Base-by-base conservation (phyloP, 2,888 invertebrate species). In the Cepaea hortensis region DNA sequence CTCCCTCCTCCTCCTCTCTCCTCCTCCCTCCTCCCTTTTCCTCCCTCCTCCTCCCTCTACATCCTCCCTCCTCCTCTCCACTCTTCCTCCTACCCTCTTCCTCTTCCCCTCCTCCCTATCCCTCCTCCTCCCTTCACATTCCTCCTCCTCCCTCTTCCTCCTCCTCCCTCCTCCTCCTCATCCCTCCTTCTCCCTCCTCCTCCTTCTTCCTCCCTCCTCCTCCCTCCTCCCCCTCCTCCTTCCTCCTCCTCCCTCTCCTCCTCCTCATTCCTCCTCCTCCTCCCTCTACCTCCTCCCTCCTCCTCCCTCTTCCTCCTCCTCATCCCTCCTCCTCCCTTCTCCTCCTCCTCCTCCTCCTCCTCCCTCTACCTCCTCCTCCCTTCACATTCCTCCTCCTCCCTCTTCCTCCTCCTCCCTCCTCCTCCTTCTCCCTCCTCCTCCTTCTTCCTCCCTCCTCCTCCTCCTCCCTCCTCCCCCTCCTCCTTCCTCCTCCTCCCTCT, bases 401-500 rank as follows among this genome's bases (percentile, higher is more conserved):
- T n/a, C 20, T 70, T 72, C 70, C 70, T 50, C 20, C 35, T 50
- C 23, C 20, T 15, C 18, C 46, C 20, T 50, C 48, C 55, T 79
- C 13, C n/a, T 50, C 50, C 23, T 61, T 79, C 50, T 61, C 5
- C 70, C 46, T 35, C 46, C 50, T 70, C 72, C n/a, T 20, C 20
- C 72, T 48, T 70, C 46, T 70, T 82, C 20, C 23, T 50, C 46
- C 72, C 70, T 50, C 18, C 35, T 72, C 18, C 35, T 50, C 18
- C 46, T 72, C 61, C 81, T 81, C n/a, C n/a, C 61, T 84, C 50
- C 75, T 87, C 84, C 9, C 35, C 75, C 50, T 84, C 84, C 35
- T 77, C 73, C 61, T 84, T 73, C 70, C 81, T 77, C 23, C 35
- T 23, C 9, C 4, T 55, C 55, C 4, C 9, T 61, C 5, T 55